Percentiles rank a stretch among this genome's conserved stretches.
phyloP scores from a whole-genome alignment of 2,888 invertebrate species.

The Brachyopa scutellaris region DNA sequence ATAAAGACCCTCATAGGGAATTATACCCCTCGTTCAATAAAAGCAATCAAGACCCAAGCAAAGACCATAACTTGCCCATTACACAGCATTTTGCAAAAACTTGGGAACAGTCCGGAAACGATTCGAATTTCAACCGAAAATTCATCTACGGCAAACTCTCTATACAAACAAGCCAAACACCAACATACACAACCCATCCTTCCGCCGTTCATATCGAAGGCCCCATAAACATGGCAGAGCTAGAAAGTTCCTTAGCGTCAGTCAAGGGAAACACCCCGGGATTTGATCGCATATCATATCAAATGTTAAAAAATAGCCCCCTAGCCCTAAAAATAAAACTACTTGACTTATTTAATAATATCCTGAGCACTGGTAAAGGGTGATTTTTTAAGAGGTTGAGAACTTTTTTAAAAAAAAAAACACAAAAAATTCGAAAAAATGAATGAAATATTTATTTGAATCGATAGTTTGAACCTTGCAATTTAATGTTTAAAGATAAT shows the following conservation, averaged over 20 bases:
- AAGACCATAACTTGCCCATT: background rate
- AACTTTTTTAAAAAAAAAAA: no score
- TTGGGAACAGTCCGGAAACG: background rate
- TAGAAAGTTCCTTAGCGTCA: constrained; percentile 4
- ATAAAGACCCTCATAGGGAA: constrained; percentile 27
- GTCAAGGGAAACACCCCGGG: constrained; percentile 33
- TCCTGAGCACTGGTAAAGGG: background rate
- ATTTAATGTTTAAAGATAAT: no score
- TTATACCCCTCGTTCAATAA: constrained; percentile 4
- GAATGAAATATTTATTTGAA: no score
- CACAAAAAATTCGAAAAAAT: no score
- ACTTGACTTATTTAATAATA: constrained; percentile 12
- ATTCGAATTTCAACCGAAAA: constrained; percentile 1
- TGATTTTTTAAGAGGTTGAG: no score
- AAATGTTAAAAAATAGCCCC: constrained; percentile 24
- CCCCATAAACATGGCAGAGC: background rate
- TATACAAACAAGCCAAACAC: background rate
- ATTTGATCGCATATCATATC: constrained; percentile 29
- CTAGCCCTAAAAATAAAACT: constrained; percentile 4
- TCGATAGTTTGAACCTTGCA: no score
- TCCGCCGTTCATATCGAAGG: background rate
- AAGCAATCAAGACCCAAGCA: background rate
- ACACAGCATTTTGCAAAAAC: no score
- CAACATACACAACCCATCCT: background rate
- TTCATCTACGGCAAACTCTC: no score